These are phyloP conservation scores for Cinara cedri DNA, from an alignment of 2,888 invertebrate species.

Conservation along the genomic window DNA sequence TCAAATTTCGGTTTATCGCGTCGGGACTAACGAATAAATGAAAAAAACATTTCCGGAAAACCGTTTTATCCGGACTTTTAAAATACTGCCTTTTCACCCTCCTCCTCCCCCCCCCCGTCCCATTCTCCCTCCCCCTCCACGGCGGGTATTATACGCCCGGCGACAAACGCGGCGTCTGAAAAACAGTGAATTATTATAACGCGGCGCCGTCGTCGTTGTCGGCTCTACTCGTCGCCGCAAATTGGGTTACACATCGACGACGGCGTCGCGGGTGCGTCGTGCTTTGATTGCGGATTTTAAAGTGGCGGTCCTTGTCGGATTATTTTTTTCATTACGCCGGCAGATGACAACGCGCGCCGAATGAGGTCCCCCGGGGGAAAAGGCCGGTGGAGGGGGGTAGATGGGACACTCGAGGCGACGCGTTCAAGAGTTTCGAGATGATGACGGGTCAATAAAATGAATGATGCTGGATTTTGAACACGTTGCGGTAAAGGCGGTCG, in stretches of 20 bases:
- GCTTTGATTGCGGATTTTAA: constrained; percentile 52
- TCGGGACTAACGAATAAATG: neutral
- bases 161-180: neutral
- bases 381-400: neutral
- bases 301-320: constrained; percentile 39
- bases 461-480: constrained; percentile 44
- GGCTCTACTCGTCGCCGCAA: neutral
- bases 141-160: neutral
- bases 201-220: too few relatives aligned
- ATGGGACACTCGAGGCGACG: constrained; percentile 18
- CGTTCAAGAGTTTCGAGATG: constrained; percentile 45
- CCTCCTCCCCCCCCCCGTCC: too few relatives aligned
- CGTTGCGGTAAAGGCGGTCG: constrained; percentile 7
- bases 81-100: neutral
- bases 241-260: constrained; percentile 35
- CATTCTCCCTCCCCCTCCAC: too few relatives aligned
- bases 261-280: constrained; percentile 9
- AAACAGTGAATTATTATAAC: neutral
- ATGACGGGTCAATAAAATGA: constrained; percentile 49
- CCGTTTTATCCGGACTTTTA: neutral
- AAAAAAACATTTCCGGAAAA: neutral
- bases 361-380: neutral
- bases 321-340: constrained; percentile 37
- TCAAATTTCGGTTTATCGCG: neutral
- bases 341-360: constrained; percentile 15